These are phyloP conservation scores for Orthosia cruda DNA, from an alignment of 2,888 invertebrate genomes.

Conservation along the genomic window DNA sequence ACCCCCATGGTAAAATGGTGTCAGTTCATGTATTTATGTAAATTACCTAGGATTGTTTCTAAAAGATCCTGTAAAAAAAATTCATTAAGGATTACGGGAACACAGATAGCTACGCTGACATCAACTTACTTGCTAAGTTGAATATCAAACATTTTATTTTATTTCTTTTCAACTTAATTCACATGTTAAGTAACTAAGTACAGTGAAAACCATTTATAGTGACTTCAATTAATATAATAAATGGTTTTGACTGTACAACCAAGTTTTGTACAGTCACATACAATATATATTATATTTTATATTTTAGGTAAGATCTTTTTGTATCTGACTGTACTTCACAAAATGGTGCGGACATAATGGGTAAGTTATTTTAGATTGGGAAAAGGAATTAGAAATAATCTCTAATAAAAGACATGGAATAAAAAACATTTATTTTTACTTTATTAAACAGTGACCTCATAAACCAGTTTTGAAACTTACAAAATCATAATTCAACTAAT, in stretches of 20 bases:
- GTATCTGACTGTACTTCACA: neutral
- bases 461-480: no score
- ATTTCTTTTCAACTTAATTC: neutral
- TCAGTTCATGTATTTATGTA: no score
- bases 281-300: no score
- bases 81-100: neutral
- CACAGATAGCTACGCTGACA: neutral
- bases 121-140: neutral
- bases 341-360: neutral
- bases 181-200: no score
- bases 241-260: no score
- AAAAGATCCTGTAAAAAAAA: neutral
- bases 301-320: neutral
- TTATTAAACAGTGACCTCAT: fast-evolving
- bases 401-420: neutral
- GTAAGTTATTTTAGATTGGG: neutral
- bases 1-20: no score
- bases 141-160: neutral
- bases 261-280: neutral
- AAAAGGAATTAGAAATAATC: neutral
- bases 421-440: neutral
- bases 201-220: no score
- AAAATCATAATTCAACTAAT: no score
- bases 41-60: neutral
- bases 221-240: no score